Base-by-base conservation (phyloP, 2,888 invertebrate genomes). In the Luperina testacea region DNA sequence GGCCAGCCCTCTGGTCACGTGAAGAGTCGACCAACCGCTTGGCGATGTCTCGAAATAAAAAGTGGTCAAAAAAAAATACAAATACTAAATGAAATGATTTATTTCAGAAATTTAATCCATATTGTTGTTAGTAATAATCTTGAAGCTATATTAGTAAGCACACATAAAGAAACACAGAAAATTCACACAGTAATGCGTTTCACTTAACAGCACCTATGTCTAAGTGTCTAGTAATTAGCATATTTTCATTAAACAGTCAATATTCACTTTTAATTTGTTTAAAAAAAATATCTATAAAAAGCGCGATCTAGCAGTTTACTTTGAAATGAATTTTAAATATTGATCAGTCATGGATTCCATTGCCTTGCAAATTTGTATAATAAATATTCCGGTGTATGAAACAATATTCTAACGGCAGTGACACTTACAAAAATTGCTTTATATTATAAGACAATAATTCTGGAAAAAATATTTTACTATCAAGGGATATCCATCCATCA, bases 401-500 rank as follows among this genome's bases (percentile, higher is more conserved):
- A 20, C 8, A 64, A 32, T n/a, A 32, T 24, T 48, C 4, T 2
- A 51, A 24, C 13, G 32, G 51, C 32, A 63, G 42, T n/a, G 15
- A n/a, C 27, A 15, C 9, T 48, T 48, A 15, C 48, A 15, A 48
- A 48, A 48, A 48, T 15, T 15, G 15, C 5, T 48, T 48, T 48
- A 48, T 15, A 48, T 48, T 48, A 48, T 48, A 3, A 4, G 1
- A 70, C 0, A 15, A 38, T 32, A 15, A 38, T 32, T 48, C 15
- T 27, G 2, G 2, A 13, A 59, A 24, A 59, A 51, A 51, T 6
- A 70, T 32, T 78, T 13, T 32, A 24, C 8, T 68, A 13, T 0
- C 27, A 42, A 27, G 27, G 38, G 51, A 20, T 51, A 79, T 24
- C 27, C 32, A 53, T 77, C 9, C 9, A 45, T 72, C 61, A 71